These are phyloP conservation scores for Agrochola lychnidis DNA, from an alignment of 2,888 invertebrate species.

Conservation along the genomic window DNA sequence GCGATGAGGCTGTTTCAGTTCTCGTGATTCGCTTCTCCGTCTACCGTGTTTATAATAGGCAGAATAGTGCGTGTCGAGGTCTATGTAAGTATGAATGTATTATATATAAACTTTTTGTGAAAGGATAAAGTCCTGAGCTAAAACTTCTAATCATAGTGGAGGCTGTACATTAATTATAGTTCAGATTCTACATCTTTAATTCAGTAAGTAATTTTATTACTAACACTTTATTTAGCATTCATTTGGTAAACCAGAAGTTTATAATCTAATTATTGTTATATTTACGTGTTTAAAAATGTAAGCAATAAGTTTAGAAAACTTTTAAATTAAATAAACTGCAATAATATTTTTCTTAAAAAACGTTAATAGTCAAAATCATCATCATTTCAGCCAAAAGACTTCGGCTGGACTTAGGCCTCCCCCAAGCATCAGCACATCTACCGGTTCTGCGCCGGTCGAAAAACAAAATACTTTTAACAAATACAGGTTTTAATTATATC, in stretches of 20 bases:
- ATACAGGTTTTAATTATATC: background rate
- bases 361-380: background rate
- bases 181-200: background rate
- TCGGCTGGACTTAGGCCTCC: background rate
- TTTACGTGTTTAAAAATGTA: background rate
- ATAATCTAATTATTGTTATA: too few species aligned
- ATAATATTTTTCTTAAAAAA: background rate
- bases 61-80: conserved; percentile 8
- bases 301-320: background rate
- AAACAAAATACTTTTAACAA: background rate
- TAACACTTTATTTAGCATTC: background rate
- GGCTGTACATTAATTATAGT: background rate
- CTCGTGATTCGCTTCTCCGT: conserved; percentile 50
- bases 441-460: background rate
- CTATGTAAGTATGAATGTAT: conserved; percentile 47
- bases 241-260: background rate
- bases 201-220: background rate
- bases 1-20: conserved; percentile 50
- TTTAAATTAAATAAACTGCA: background rate
- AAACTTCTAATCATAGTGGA: too few species aligned
- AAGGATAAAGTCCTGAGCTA: too few species aligned
- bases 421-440: background rate
- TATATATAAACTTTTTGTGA: background rate
- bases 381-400: background rate
- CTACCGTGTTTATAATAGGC: conserved; percentile 12